These are phyloP conservation scores for Oceanites oceanicus DNA, from an alignment of 2,113 vertebrate species.

Conservation along the genomic window DNA sequence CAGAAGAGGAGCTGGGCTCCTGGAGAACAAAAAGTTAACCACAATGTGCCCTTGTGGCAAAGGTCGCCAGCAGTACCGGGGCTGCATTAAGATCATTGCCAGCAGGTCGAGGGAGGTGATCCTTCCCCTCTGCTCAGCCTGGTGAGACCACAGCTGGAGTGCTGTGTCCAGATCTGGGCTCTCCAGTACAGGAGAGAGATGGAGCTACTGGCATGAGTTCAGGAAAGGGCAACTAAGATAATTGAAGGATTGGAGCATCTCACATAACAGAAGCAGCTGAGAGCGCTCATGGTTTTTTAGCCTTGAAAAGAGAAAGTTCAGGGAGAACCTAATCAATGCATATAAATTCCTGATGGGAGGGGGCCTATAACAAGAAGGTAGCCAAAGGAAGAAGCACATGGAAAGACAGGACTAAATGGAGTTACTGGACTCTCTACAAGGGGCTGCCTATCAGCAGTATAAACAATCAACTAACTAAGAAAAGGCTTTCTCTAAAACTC, in stretches of 20 bases:
- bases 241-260: neutral
- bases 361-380: neutral
- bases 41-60: fast-evolving
- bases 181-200: neutral
- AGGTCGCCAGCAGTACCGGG: neutral
- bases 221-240: neutral
- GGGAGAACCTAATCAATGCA: neutral
- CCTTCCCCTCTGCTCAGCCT: neutral
- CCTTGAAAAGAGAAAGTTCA: neutral
- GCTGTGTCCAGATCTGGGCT: neutral
- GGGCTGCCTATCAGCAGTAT: neutral
- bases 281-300: neutral
- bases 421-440: neutral
- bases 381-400: neutral
- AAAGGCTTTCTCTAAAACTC: neutral
- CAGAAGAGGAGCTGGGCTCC: neutral
- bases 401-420: neutral
- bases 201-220: neutral
- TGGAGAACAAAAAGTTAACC: neutral
- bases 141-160: neutral
- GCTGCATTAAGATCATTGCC: neutral
- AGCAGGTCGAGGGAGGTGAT: neutral
- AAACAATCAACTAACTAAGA: neutral
- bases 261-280: neutral
- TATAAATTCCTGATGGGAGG: neutral